These are phyloP conservation scores for Cabera pusaria DNA, from an alignment of 2,888 invertebrate species.

Conservation along the genomic window DNA sequence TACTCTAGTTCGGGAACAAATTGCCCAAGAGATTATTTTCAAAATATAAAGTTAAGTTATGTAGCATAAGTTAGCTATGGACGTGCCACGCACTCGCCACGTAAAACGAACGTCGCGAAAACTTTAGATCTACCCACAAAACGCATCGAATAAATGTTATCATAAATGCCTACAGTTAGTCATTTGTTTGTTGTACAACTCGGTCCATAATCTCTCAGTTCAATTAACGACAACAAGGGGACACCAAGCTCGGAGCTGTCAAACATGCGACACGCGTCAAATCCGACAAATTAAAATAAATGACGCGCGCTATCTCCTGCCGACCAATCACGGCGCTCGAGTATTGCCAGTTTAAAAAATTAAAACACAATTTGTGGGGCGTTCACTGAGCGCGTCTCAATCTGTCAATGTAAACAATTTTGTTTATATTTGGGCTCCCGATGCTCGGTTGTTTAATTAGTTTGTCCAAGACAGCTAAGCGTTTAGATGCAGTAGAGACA, in stretches of 20 bases:
- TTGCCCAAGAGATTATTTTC: no score
- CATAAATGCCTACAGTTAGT: constrained; percentile 3
- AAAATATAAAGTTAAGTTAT: no score
- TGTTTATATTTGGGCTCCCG: constrained; percentile 67
- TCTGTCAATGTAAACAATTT: constrained; percentile 70
- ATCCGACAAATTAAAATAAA: constrained; percentile 78
- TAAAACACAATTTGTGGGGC: constrained; percentile 72
- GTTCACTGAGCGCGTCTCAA: constrained; percentile 53
- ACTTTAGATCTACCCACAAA: no score
- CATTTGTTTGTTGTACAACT: constrained; percentile 28
- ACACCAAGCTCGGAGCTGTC: constrained; percentile 33
- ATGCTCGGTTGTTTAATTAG: constrained; percentile 34
- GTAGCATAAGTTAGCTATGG: no score
- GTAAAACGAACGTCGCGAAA: no score
- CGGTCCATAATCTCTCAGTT: constrained; percentile 34
- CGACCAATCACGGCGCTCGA: constrained; percentile 55
- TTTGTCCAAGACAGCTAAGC: constrained; percentile 27
- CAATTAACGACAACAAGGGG: constrained; percentile 37
- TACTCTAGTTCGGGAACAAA: no score
- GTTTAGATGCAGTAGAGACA: constrained; percentile 12
- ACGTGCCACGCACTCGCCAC: no score
- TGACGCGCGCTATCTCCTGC: constrained; percentile 65
- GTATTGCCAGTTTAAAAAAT: constrained; percentile 79
- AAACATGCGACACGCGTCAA: constrained; percentile 46
- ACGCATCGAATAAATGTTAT: no score